Conservation (phyloP, 2,113 vertebrate genomes). For the Regulus satrapa region DNA sequence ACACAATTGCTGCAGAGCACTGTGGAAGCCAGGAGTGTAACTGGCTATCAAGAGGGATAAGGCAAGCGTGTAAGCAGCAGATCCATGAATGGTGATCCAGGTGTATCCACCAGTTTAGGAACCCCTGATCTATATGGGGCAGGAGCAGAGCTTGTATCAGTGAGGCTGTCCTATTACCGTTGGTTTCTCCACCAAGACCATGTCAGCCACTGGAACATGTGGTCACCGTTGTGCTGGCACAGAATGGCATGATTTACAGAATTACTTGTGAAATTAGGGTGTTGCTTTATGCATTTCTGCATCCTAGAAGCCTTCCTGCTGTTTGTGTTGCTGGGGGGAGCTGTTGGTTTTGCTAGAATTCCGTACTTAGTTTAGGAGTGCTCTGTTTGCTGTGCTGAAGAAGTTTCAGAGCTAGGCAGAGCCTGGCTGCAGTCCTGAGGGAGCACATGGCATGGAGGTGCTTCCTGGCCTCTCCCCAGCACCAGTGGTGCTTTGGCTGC, state of each 20-base stretch:
- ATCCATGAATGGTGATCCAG: not conserved
- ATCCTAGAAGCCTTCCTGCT: not conserved
- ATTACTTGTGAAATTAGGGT: not conserved
- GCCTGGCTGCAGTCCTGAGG: not conserved
- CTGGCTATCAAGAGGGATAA: not conserved
- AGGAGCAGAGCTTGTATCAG: not conserved
- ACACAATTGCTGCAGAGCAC: rapidly evolving
- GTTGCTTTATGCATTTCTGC: not conserved
- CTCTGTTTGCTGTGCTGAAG: not conserved
- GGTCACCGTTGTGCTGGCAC: not conserved
- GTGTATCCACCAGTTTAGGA: not conserved
- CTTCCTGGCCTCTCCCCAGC: not conserved
- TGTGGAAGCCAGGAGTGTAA: not conserved
- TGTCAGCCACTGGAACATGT: rapidly evolving
- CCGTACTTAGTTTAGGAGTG: not conserved
- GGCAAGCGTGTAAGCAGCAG: not conserved
- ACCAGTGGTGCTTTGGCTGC: not conserved
- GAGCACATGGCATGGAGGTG: not conserved
- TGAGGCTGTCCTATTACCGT: not conserved
- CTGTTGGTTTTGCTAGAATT: not conserved
- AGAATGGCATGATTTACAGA: not conserved
- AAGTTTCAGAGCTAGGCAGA: not conserved
- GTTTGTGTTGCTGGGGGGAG: not conserved
- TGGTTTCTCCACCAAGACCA: not conserved
- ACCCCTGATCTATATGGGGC: rapidly evolving